Base-by-base conservation (phyloP, 92 coral and sea anemone species). In the Epizoanthus scotinus region DNA sequence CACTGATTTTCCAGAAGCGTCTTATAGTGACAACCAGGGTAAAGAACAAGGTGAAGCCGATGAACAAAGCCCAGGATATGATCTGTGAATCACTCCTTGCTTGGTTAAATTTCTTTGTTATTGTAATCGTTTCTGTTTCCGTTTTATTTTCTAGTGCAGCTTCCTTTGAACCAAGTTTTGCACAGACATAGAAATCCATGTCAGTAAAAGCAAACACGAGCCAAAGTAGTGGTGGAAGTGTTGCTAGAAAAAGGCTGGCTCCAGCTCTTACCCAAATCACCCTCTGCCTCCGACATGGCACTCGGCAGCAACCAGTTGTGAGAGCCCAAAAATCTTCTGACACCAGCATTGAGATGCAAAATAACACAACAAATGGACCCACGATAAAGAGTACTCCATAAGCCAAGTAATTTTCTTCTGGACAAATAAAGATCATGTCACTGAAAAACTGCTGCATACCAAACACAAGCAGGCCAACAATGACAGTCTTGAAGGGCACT, bases 271-370 rank as follows among this genome's bases (percentile, higher is more conserved):
- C 75, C 94, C 88, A 87, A 55, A 90, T 52, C 44, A 82, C 34
- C 17, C 83, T 84, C 38, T 87, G 80, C 26, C 89, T 79, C 9
- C 78, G 73, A 22, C 86, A 87, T 2, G 78, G 60, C 18, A 64
- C 62, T 28, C 71, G 83, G 31, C 73, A 63, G 15, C 71, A 63
- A 3, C 97, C 91, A 55, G 97, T 92, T 6, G 87, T 86, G 18
- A 86, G 78, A 61, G 84, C 91, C 94, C 97, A 92, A 53, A 92
- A 90, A 24, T 91, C 52, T 25, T 91, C 84, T 2, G 97, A 92
- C 20, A 79, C 86, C 18, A 87, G 81, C 49, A 92, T 77, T 13
- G 97, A 90, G 12, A 92, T 64, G 83, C 97, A 89, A 47, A 92
- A 90, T 42, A 92, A 68, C 31, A 87, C 74, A 24, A 84, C 82